Evolutionary conservation across 2,888 invertebrate species (phyloP), one percentile per base, ranked within the genome.

Genomic region (Andrena dorsata): DNA sequence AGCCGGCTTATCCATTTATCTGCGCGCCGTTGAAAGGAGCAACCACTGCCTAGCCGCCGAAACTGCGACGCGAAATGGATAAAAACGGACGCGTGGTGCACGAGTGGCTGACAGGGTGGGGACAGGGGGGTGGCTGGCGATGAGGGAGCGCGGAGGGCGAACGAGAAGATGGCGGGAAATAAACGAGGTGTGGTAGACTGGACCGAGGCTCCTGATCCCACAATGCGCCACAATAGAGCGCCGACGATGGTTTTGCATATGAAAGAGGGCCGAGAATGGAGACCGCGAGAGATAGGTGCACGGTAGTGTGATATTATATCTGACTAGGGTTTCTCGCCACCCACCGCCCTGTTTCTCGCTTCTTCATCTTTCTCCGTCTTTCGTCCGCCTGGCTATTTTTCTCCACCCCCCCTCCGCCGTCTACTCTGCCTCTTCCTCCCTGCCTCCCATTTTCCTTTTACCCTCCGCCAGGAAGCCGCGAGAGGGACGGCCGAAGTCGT

Each of bases 181-280:
- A 92, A 91, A 91, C 92, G 92, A 91, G 90, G 90, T 90, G 90
- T 89, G 90, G 90, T 90, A 90, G 90, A 92, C 92, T 90, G 91
- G 92, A 92, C 91, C 89, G 90, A 88, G 89, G 85, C 84, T 86
- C 84, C 89, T 88, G 92, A 90, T 90, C 89, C 90, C 86, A 91
- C 91, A 92, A 91, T 91, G 92, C 90, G 85, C 90, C 90, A 92
- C 92, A 92, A 92, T 92, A 89, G 91, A 90, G 86, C 89, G 86
- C 88, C 89, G 88, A 87, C 88, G 89, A 92, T 89, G 90, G 89
- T 92, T 92, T 93, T 93, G 92, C 93, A 93, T 93, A 93, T 93
- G 93, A 93, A 93, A 93, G 92, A 92, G 89, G 85, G 51, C 68
- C 85, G 85, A 85, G 83, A 84, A 86, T 87, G 80, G 87, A 86